phyloP scores from a whole-genome alignment of 2,797 vertebrate genomes.

The Phoebastria nigripes region DNA sequence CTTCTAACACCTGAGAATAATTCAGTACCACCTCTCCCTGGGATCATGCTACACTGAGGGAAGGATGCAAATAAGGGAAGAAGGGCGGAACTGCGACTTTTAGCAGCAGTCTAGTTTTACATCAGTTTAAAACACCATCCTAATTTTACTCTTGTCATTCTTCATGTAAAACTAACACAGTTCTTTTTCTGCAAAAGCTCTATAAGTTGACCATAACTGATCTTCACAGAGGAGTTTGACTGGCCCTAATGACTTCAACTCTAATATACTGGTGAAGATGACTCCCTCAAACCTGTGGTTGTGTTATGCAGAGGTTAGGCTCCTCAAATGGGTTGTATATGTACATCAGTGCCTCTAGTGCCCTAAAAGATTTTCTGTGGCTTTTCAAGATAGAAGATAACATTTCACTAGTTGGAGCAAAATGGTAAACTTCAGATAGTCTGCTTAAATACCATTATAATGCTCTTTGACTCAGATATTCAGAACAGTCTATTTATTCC shows the following conservation, averaged over 20 bases:
- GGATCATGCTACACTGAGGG: not conserved
- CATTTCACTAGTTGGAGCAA: not conserved
- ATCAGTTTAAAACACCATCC: not conserved
- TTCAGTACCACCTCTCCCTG: not conserved
- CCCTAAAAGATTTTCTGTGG: not conserved
- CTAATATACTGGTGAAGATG: not conserved
- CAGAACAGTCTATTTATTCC: not conserved
- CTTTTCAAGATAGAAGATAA: not conserved
- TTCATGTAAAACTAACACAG: not conserved
- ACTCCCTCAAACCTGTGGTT: not conserved
- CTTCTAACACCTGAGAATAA: not conserved
- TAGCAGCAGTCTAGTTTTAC: not conserved
- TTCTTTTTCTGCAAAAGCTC: not conserved
- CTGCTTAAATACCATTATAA: not conserved
- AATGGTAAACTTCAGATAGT: not conserved
- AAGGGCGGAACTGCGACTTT: not conserved
- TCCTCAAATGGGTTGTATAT: not conserved
- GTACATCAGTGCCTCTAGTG: not conserved
- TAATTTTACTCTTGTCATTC: not conserved
- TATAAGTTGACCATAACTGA: not conserved
- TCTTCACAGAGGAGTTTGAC: not conserved
- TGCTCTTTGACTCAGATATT: not conserved
- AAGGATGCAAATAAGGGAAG: not conserved
- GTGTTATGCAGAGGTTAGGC: not conserved
- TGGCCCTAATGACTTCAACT: not conserved